Base-by-base conservation (phyloP, 1,140 invertebrate species). In the Lamellibrachia luymesi region DNA sequence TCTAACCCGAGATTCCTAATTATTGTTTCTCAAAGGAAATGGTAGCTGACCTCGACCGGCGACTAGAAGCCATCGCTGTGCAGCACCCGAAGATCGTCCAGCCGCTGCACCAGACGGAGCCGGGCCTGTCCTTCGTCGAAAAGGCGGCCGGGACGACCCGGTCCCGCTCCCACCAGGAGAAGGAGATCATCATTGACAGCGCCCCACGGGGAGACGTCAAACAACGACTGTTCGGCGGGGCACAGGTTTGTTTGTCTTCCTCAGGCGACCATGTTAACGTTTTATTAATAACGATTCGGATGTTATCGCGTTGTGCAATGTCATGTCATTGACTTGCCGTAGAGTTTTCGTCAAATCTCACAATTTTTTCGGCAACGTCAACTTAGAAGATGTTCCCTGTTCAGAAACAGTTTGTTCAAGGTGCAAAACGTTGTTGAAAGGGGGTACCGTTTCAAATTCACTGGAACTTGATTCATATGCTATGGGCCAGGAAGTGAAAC, bases 51-150 rank as follows among this genome's bases (percentile, higher is more conserved):
- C 64, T 93, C 38, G 92, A 93, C 91, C 17, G 91, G 13, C 93
- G 93, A 22, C 93, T 93, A 52, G 90, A 92, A 91, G 91, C 51
- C 38, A 90, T 93, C 49, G 93, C 93, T 50, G 93, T 64, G 6
- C 90, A 93, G 64, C 92, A 93, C 49, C 92, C 92, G 38, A 92
- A 92, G 92, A 92, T 92, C 92, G 92, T 64, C n/a, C 27, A 92
- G 10, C 50, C 92, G 2, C 50, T 52, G 27, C 25, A 56, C 50
- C 80, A 52, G n/a, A 25, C 52, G 64, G 93, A 93, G 91, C 93
- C 91, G 0, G 93, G 93, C 13, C 80, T 90, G 90, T 80, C 49
- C 38, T 93, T 91, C 93, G 80, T 51, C 8, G 51, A 92, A 7
- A 50, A 64, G 50, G 8, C 50, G 13, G 92, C 38, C 22, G 27